Conservation (phyloP, 2,797 vertebrate species). For the Crax fasciolata region DNA sequence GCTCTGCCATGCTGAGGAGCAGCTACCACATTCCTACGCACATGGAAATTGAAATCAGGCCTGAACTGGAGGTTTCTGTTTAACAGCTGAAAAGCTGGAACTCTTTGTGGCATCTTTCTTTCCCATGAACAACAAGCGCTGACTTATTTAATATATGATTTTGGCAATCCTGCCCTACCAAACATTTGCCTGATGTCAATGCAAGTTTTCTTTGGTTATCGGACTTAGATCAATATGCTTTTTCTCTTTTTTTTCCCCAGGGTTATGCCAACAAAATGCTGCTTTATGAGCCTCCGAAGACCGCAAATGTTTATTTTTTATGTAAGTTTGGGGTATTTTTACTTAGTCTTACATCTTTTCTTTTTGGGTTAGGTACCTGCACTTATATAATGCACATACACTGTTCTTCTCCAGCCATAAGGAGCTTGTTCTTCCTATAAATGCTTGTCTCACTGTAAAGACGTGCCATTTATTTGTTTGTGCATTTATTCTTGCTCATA, state of each 20-base stretch:
- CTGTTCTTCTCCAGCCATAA: background rate
- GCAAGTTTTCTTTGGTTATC: background rate
- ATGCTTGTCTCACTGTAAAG: background rate
- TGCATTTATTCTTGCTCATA: background rate
- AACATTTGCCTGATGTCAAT: background rate
- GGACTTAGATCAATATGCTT: background rate
- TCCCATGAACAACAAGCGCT: background rate
- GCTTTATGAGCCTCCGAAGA: background rate
- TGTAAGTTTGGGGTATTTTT: background rate
- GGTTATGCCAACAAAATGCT: background rate
- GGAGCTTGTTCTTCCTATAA: background rate
- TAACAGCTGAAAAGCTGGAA: background rate
- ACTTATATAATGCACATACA: background rate
- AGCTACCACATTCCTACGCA: background rate
- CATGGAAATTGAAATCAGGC: background rate
- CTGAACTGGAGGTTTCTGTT: background rate
- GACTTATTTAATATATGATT: background rate
- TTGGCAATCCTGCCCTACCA: background rate
- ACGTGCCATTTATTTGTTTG: background rate
- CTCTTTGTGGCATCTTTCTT: background rate
- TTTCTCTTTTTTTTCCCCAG: background rate
- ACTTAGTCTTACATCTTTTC: background rate
- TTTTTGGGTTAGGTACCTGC: background rate
- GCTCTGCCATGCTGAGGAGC: background rate
- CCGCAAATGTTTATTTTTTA: background rate